Conservation (phyloP, 1,140 invertebrate species). For the Drosophila orena region DNA sequence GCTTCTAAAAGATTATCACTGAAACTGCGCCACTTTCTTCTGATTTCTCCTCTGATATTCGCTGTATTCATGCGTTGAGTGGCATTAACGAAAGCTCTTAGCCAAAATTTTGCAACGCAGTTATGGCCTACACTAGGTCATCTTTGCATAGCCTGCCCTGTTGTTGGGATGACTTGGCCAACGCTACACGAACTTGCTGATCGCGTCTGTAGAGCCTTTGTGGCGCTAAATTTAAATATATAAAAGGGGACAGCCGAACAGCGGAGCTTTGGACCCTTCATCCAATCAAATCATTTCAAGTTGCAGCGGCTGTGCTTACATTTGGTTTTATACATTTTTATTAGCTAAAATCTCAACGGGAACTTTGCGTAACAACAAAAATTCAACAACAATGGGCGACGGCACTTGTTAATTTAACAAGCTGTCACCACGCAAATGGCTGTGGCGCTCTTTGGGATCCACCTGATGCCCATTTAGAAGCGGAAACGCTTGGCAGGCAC, state of each 20-base stretch:
- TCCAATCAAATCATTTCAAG: slow-evolving; percentile 13
- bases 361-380: slow-evolving; percentile 80
- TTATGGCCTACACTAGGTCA: slow-evolving; percentile 40
- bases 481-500: slow-evolving; percentile 78
- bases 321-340: slow-evolving; percentile 59
- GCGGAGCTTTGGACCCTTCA: slow-evolving; percentile 6
- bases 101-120: slow-evolving; percentile 10
- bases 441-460: slow-evolving; percentile 9
- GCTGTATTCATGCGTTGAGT: neutral
- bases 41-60: too few species aligned
- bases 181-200: slow-evolving; percentile 17
- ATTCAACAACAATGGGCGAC: slow-evolving; percentile 66
- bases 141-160: slow-evolving; percentile 22
- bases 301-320: slow-evolving; percentile 36
- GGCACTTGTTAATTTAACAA: slow-evolving; percentile 75
- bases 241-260: slow-evolving; percentile 4
- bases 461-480: slow-evolving; percentile 57
- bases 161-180: slow-evolving; percentile 7
- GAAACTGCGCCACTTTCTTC: too few species aligned
- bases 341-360: slow-evolving; percentile 79
- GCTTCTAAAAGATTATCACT: too few species aligned
- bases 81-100: slow-evolving; percentile 3
- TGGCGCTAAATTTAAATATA: slow-evolving; percentile 26
- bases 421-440: slow-evolving; percentile 18
- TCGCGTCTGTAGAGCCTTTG: slow-evolving; percentile 19